Evolutionary conservation across 2,888 invertebrate genomes (phyloP), one percentile per base, ranked within the genome.

Genomic region (Plagodis pulveraria): DNA sequence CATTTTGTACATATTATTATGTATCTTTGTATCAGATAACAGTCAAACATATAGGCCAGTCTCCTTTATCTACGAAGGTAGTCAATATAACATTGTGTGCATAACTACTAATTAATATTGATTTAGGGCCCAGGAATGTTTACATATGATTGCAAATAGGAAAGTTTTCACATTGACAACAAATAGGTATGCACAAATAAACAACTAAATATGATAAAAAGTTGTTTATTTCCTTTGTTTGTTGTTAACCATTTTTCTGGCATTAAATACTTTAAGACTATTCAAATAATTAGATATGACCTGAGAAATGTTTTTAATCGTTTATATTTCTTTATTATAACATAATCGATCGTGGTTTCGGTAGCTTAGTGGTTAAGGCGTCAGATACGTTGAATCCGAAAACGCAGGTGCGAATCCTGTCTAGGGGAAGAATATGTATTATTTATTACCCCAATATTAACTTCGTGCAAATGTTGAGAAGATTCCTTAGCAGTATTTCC

Each of bases 201-300:
- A 56, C 41, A 67, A 56, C 59, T 12, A 59, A 52, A 50, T 50
- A 34, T 56, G 61, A 67, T 65, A 59, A 66, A 63, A 64, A 59
- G 54, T 50, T 5, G 60, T 66, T 62, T 36, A 51, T 67, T 69
- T 65, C 66, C 66, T 61, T 56, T 59, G 51, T 68, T 64, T 62
- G 57, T 47, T 35, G 22, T 57, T 45, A 54, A 54, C 57, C 46
- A 35, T 55, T 34, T 6, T 40, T 40, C 4, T 40, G 7, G 10
- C 6, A 40, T 40, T 5, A 6, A 40, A 40, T 40, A 40, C 38
- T 40, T 40, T 9, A 40, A 6, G 35, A 7, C 5, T 7, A 7
- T 7, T 35, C 7, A n/a, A n/a, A n/a, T n/a, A n/a, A n/a, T n/a
- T n/a, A n/a, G n/a, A 22, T 22, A 22, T 22, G 1, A 4, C 22